Conservation (phyloP, 1,140 invertebrate species). For the Subanguina moxae region DNA sequence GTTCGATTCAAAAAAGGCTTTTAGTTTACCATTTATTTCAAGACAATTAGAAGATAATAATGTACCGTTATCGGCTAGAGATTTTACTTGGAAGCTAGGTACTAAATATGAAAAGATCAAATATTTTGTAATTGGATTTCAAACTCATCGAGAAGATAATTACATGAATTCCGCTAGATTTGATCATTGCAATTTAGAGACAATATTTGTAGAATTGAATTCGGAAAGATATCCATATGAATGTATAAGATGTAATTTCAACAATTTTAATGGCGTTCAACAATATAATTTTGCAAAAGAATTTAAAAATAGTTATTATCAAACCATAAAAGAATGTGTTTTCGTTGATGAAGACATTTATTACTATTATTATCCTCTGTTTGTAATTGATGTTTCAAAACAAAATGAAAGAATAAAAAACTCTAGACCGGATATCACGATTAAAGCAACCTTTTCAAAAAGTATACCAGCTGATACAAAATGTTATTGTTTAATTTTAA, state of each 20-base stretch:
- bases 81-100: constrained; percentile 36
- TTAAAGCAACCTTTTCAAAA: constrained; percentile 30
- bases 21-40: constrained; percentile 31
- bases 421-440: constrained; percentile 32
- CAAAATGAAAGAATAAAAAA: constrained; percentile 39
- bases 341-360: constrained; percentile 36
- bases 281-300: constrained; percentile 36
- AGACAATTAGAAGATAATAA: constrained; percentile 37
- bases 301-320: constrained; percentile 36
- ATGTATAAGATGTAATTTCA: constrained; percentile 37
- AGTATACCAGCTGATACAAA: constrained; percentile 22
- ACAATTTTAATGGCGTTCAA: constrained; percentile 28
- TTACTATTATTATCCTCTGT: constrained; percentile 33
- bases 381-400: constrained; percentile 35
- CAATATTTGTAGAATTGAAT: constrained; percentile 32
- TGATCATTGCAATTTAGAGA: constrained; percentile 34
- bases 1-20: constrained; percentile 10
- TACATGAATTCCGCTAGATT: constrained; percentile 28
- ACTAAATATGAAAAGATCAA: constrained; percentile 39
- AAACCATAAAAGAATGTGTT: constrained; percentile 33
- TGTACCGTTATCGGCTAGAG: constrained; percentile 21
- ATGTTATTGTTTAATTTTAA: constrained; percentile 31
- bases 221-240: constrained; percentile 36
- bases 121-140: constrained; percentile 32
- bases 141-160: constrained; percentile 28